Base-by-base conservation (phyloP, 2,888 invertebrate genomes). In the Oligia strigilis region DNA sequence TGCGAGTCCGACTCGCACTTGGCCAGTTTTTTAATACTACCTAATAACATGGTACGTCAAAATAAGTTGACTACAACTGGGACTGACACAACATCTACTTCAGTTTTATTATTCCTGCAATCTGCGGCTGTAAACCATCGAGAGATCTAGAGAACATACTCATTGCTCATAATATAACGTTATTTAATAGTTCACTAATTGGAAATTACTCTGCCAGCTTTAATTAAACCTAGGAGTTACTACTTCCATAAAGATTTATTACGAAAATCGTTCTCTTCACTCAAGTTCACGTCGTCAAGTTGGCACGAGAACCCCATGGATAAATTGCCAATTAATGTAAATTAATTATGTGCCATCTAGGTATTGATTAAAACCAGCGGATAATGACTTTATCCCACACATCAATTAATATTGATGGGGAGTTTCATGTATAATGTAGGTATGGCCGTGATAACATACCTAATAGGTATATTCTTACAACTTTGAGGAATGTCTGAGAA, bases 141-240 rank as follows among this genome's bases (percentile, higher is more conserved):
- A 40, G 17, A 70, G n/a, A 14, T 70, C n/a, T 60, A 75, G 6
- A 43, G 29, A 73, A 14, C 49, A 49, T 49, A 67, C 29, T 65
- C 62, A 84, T 49, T 74, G 60, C 36, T 70, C 23, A 11, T 81
- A 76, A 19, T 74, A 71, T 65, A 72, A 78, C 66, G 49, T 72
- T 69, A 65, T 83, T 73, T 62, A 77, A 72, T 77, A 71, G 62
- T 84, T 66, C 60, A 72, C 77, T 87, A 82, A 89, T 87, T 87
- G 83, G 87, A 75, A 87, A 83, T 81, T 78, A 81, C 79, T 69
- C 55, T 75, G 55, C 19, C 58, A 19, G 19, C 73, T 66, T 77
- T 82, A 80, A 78, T 85, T 85, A 74, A 72, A 78, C 64, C 55
- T 78, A 77, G 76, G 75, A 88, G 75, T 60, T 72, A 71, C 19